A percentile compares a stretch with the other conserved stretches of the same genome.
Evolutionary conservation across 2,113 vertebrate genomes (phyloP).

Genomic region (Saguinus midas): DNA sequence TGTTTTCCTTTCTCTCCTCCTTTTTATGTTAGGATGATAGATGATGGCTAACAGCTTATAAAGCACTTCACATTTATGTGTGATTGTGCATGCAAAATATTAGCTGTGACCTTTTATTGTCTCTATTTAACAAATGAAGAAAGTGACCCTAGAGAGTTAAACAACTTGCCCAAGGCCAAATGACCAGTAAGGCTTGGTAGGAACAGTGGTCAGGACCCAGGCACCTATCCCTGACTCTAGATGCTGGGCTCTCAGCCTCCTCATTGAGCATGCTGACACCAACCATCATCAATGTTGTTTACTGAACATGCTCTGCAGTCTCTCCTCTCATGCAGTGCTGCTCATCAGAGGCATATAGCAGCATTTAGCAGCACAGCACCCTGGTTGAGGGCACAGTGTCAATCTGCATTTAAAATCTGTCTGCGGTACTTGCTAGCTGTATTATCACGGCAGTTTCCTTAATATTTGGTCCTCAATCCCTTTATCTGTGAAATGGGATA

Average conservation of each 20-base stretch:
- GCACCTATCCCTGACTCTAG: too few relatives aligned
- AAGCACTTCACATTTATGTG: neutral
- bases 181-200: fast-evolving
- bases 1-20: neutral
- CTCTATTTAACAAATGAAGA: neutral
- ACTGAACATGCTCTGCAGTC: neutral
- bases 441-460: neutral
- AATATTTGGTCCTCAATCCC: neutral
- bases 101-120: neutral
- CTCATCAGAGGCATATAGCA: neutral
- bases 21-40: neutral
- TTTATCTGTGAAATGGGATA: neutral
- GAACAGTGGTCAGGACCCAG: neutral
- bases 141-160: neutral
- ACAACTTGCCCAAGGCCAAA: neutral
- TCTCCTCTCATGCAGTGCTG: fast-evolving
- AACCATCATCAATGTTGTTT: neutral
- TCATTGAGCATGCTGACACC: too few relatives aligned
- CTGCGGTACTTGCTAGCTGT: neutral
- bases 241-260: neutral
- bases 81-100: neutral
- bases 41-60: neutral
- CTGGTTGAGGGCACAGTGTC: neutral
- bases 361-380: neutral
- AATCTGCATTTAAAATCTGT: neutral